A percentile compares a stretch with the other conserved stretches of the same genome.
phyloP scores from a whole-genome alignment of 2,888 invertebrate genomes.

The Pilophorus perplexus region DNA sequence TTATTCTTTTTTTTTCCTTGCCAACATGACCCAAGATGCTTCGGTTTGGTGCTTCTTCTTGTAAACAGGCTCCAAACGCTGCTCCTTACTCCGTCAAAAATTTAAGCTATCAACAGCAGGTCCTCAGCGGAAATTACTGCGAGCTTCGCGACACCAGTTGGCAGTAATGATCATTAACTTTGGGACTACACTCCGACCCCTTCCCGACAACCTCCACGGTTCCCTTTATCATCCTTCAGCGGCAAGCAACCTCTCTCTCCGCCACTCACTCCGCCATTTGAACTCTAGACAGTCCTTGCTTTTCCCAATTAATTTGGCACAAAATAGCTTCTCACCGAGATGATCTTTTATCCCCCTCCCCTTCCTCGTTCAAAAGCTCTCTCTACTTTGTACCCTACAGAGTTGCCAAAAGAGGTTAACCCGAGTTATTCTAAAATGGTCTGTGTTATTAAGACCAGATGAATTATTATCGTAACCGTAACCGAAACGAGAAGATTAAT shows the following conservation, averaged over 20 bases:
- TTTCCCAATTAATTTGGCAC: slow-evolving; percentile 27
- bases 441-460: no score
- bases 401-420: no score
- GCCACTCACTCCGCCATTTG: not conserved
- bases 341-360: slow-evolving; percentile 1
- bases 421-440: no score
- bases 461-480: no score
- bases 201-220: not conserved
- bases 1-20: no score
- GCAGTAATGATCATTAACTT: slow-evolving; percentile 26
- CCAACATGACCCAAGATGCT: no score
- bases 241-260: not conserved
- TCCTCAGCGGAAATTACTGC: slow-evolving; percentile 28
- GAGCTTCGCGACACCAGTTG: slow-evolving; percentile 26
- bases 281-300: slow-evolving; percentile 1
- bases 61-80: not conserved
- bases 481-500: no score
- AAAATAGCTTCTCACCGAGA: slow-evolving; percentile 16
- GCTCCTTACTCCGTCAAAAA: slow-evolving; percentile 19
- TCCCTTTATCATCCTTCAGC: slow-evolving; percentile 23
- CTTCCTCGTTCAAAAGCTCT: no score
- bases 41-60: not conserved
- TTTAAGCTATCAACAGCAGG: slow-evolving; percentile 28
- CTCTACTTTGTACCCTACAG: no score
- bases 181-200: not conserved